phyloP scores from a whole-genome alignment of 1,140 invertebrate genomes.

The Luehdorfia chinensis region DNA sequence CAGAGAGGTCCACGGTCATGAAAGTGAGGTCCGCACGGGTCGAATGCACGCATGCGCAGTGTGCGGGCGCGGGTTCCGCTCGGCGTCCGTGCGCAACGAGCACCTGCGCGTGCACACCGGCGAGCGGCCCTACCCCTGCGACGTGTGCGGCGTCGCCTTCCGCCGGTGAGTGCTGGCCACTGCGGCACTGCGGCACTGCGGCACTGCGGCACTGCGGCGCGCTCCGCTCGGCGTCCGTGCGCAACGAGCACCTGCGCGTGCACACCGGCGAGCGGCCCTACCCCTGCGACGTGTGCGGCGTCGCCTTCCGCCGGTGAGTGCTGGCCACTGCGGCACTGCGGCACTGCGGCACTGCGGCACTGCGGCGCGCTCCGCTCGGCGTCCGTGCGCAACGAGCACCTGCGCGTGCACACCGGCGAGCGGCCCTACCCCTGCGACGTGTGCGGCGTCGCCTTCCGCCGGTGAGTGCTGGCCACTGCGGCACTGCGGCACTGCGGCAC shows the following conservation, averaged over 20 bases:
- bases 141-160: constrained; percentile 45
- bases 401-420: constrained; percentile 40
- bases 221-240: constrained; percentile 30
- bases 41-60: constrained; percentile 23
- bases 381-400: constrained; percentile 35
- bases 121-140: constrained; percentile 42
- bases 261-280: constrained; percentile 44
- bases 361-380: constrained; percentile 30
- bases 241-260: constrained; percentile 35
- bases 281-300: constrained; percentile 46
- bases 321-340: too few relatives aligned
- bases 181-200: too few relatives aligned
- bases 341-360: too few relatives aligned
- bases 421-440: constrained; percentile 46
- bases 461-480: too few relatives aligned
- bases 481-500: too few relatives aligned
- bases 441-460: constrained; percentile 38
- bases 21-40: not conserved
- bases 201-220: too few relatives aligned
- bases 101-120: constrained; percentile 41
- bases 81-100: constrained; percentile 31
- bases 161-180: constrained; percentile 31
- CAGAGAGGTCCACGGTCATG: constrained; percentile 25
- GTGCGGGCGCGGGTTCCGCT: constrained; percentile 30
- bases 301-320: constrained; percentile 36